A percentile compares a stretch with the other conserved stretches of the same genome.
Conservation (phyloP, 2,888 invertebrate species). For the Lasioglossum villosulum region DNA sequence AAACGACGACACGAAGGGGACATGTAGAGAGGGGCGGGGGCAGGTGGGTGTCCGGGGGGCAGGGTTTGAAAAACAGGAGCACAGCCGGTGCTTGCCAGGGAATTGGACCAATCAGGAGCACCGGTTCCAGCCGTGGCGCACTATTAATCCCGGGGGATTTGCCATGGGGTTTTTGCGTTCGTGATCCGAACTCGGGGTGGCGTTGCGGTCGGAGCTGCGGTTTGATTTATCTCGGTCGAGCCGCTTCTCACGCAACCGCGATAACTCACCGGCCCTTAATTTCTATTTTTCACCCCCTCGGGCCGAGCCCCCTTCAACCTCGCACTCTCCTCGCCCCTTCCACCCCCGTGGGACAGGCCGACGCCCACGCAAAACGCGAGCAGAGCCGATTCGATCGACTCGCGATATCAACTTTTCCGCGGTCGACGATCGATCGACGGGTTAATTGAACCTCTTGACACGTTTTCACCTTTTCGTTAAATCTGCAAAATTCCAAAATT, state of each 20-base stretch:
- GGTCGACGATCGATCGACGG: constrained; percentile 13
- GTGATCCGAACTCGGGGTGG: constrained; percentile 78
- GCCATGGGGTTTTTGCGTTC: constrained; percentile 80
- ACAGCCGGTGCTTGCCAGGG: constrained; percentile 55
- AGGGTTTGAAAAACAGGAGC: constrained; percentile 51
- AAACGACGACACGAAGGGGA: neutral
- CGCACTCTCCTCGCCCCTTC: neutral
- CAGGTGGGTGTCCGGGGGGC: neutral
- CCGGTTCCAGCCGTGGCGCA: constrained; percentile 69
- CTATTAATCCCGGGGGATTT: constrained; percentile 82
- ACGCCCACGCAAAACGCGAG: constrained; percentile 41
- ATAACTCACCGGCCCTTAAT: constrained; percentile 83
- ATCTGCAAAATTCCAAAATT: too few species aligned
- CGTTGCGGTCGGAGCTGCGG: constrained; percentile 79
- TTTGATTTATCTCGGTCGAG: constrained; percentile 81
- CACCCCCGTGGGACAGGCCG: constrained; percentile 27
- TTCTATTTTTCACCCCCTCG: constrained; percentile 81
- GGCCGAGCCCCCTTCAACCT: constrained; percentile 31
- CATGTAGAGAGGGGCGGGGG: constrained; percentile 5
- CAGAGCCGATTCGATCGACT: constrained; percentile 21
- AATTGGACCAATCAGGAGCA: constrained; percentile 74
- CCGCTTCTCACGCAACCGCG: constrained; percentile 83
- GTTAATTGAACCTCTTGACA: constrained; percentile 24
- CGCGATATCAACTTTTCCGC: constrained; percentile 29
- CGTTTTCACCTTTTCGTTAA: neutral